These are phyloP conservation scores for Ovibos moschatus DNA, from an alignment of 2,113 vertebrate species.

Conservation along the genomic window DNA sequence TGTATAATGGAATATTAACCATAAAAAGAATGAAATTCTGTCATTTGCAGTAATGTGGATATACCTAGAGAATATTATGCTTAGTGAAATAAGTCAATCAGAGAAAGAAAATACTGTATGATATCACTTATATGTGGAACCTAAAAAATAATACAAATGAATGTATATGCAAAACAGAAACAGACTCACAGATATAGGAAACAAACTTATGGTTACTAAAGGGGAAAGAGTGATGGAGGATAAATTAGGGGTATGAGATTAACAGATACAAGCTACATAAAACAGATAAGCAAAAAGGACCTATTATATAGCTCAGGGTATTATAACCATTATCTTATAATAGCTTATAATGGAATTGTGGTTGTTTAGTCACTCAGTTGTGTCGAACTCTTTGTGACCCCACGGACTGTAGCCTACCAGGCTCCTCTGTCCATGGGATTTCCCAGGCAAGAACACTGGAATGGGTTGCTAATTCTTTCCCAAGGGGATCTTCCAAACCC, in stretches of 20 bases:
- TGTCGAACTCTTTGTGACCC: neutral
- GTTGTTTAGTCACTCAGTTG: neutral
- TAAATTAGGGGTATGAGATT: neutral
- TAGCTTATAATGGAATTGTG: neutral
- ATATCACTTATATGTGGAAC: neutral
- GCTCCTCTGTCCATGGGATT: neutral
- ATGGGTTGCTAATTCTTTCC: neutral
- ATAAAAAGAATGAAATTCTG: too few relatives aligned
- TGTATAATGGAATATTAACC: too few relatives aligned
- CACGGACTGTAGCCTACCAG: neutral
- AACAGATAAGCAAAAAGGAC: neutral
- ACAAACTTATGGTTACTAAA: neutral
- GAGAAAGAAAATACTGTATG: neutral
- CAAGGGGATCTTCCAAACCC: neutral
- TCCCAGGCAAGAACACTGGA: neutral
- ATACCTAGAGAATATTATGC: neutral
- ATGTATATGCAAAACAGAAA: neutral
- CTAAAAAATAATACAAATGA: neutral
- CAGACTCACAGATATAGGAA: neutral
- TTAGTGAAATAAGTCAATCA: neutral
- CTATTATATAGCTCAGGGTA: neutral
- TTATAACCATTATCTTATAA: neutral
- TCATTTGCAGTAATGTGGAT: too few relatives aligned
- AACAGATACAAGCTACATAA: neutral
- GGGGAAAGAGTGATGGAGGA: neutral